Base-by-base conservation (phyloP, 2,113 vertebrate species). In the Ptilonorhynchus violaceus region DNA sequence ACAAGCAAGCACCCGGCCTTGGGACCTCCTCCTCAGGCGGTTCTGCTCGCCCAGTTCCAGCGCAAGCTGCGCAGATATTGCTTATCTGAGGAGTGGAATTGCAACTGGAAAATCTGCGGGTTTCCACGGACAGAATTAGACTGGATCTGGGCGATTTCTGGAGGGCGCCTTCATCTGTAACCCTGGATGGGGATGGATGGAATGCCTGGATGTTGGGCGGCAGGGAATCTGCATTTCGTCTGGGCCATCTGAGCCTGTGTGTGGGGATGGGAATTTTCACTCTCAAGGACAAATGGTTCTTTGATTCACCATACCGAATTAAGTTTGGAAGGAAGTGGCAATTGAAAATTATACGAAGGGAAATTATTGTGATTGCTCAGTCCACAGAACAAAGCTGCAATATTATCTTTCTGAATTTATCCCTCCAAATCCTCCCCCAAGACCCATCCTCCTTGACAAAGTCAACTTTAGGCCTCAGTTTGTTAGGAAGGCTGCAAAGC, bases 91-190 rank as follows among this genome's bases (percentile, higher is more conserved):
- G 10, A 44, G 14, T 10, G 5, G 12, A 67, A 79, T 14, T 50
- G 15, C 21, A 79, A 8, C 3, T 59, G n/a, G 31, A 30, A 77
- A 19, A 2, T 46, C 60, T 47, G n/a, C 37, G 53, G 52, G 10
- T 59, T 46, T 81, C 18, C 2, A 10, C 4, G 11, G n/a, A 21
- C 28, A 0, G 0, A 39, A 28, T 37, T 47, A n/a, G 37, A 28
- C 30, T 44, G 24, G 27, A 18, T 17, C 22, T 63, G 39, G 50
- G 18, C 22, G 70, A n/a, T 44, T n/a, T 16, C 72, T n/a, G 15
- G 27, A 44, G 44, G 14, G 27, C 2, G 4, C 17, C 50, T 60
- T 60, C 30, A 47, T 39, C 19, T 1, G 0, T 37, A 28, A n/a
- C 4, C 33, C 33, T 15, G 35, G 19, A 73, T n/a, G 3, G 77